These are phyloP conservation scores for Hippocampus guttulatus DNA, from an alignment of 2,113 vertebrate species.

Conservation along the genomic window DNA sequence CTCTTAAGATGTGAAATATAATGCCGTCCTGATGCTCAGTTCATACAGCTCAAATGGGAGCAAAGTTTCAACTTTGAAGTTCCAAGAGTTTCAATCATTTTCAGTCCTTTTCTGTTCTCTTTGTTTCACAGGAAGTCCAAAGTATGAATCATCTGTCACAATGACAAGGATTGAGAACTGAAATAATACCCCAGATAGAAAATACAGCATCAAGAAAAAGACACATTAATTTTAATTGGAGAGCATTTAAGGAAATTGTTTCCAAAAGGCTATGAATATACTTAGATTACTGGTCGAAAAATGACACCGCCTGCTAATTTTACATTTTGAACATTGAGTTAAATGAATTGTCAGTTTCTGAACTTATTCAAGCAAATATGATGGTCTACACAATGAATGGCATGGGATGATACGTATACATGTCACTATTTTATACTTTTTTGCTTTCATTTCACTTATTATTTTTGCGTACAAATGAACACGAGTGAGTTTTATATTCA, in stretches of 20 bases:
- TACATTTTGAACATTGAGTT: not conserved
- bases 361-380: not conserved
- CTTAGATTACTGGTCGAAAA: not conserved
- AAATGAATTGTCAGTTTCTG: not conserved
- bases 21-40: conserved; percentile 11
- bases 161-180: not conserved
- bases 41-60: conserved; percentile 16
- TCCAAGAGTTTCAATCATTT: conserved; percentile 3
- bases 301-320: not conserved
- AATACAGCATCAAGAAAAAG: not conserved
- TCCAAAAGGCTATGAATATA: not conserved
- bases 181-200: not conserved
- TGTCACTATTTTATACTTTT: not conserved
- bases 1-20: conserved; percentile 46
- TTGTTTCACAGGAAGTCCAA: not conserved
- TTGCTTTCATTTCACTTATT: not conserved
- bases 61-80: conserved; percentile 16
- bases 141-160: not conserved
- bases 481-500: not conserved
- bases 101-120: conserved; percentile 7
- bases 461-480: not conserved
- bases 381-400: not conserved
- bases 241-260: not conserved
- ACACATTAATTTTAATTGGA: not conserved
- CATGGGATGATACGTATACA: not conserved